These are phyloP conservation scores for Grapholita molesta DNA, from an alignment of 1,140 invertebrate genomes.

Conservation along the genomic window DNA sequence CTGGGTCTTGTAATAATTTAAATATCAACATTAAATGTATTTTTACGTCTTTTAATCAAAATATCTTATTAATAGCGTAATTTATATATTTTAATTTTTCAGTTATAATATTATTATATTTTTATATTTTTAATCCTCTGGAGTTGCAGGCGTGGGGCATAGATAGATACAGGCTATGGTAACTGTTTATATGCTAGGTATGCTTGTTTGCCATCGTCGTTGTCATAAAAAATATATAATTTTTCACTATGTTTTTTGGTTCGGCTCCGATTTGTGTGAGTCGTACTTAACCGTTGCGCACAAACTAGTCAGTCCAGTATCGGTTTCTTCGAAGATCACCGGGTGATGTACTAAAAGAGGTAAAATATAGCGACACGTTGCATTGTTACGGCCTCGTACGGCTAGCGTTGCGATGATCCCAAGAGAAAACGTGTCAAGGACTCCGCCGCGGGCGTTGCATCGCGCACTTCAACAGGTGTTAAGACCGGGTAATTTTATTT, in stretches of 20 bases:
- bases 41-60: no score
- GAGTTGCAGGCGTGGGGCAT: no score
- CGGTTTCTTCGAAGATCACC: constrained; percentile 38
- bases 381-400: neutral
- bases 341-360: constrained; percentile 8
- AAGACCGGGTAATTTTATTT: constrained; percentile 19
- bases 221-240: no score
- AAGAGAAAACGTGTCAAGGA: constrained; percentile 46
- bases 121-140: no score
- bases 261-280: neutral
- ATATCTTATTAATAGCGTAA: no score
- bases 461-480: constrained; percentile 30
- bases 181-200: no score
- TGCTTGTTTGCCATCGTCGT: no score
- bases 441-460: constrained; percentile 26
- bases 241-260: neutral
- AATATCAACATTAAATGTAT: no score
- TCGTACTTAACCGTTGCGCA: neutral
- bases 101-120: no score
- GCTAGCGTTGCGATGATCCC: constrained; percentile 22
- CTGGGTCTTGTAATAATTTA: no score
- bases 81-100: no score
- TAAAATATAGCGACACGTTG: neutral
- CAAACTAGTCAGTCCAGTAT: constrained; percentile 3
- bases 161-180: no score